Percentiles rank a stretch among this genome's conserved stretches.
Conservation (phyloP, 2,888 invertebrate species). For the Cosmopolites sordidus region DNA sequence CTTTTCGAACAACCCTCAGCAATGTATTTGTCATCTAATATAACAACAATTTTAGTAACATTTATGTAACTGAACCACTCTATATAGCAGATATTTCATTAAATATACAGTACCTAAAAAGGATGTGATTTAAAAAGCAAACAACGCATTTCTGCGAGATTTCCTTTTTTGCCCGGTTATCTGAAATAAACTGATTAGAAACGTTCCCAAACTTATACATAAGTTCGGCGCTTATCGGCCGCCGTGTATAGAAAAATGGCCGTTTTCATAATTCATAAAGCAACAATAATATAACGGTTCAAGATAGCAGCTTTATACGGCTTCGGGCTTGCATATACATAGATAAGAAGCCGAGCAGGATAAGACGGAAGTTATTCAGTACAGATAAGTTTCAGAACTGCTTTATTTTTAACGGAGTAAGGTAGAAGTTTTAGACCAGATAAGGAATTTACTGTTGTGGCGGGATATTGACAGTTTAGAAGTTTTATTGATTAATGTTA, state of each 20-base stretch:
- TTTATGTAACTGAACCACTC: too few species aligned
- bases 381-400: slow-evolving; percentile 23
- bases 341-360: slow-evolving; percentile 25
- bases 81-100: too few species aligned
- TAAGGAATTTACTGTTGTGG: not conserved
- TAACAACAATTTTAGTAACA: too few species aligned
- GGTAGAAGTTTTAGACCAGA: not conserved
- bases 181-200: not conserved
- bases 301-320: slow-evolving; percentile 27
- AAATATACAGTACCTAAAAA: too few species aligned
- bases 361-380: slow-evolving; percentile 28
- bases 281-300: slow-evolving; percentile 28
- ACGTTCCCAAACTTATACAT: slow-evolving; percentile 1
- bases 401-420: slow-evolving; percentile 18
- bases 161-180: not conserved
- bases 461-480: not conserved
- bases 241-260: slow-evolving; percentile 22
- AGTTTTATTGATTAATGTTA: not conserved
- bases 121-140: too few species aligned
- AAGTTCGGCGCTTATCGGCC: not conserved
- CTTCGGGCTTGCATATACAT: slow-evolving; percentile 26
- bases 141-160: too few species aligned
- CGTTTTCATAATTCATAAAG: slow-evolving; percentile 29
- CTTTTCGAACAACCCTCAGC: too few species aligned
- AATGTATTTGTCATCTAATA: too few species aligned